phyloP scores from a whole-genome alignment of 2,113 vertebrate genomes.

The Anolis sagrei region DNA sequence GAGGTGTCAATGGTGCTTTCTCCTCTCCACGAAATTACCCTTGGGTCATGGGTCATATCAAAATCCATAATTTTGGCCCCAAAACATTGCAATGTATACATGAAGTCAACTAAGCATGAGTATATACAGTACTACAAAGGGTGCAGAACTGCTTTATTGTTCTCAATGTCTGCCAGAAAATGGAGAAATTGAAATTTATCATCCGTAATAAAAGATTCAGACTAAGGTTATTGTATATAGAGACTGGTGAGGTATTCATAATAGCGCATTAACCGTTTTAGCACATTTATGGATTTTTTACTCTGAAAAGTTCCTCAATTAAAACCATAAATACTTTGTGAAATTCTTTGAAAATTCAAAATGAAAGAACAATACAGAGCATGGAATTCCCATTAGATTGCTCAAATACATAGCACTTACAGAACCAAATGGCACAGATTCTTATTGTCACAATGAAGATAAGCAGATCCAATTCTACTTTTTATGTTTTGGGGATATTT shows the following conservation, averaged over 20 bases:
- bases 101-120: too few species aligned
- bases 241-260: slow-evolving; percentile 51
- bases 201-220: slow-evolving; percentile 24
- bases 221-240: slow-evolving; percentile 53
- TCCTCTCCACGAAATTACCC: too few species aligned
- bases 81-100: too few species aligned
- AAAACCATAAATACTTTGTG: slow-evolving; percentile 65
- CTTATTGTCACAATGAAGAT: slow-evolving; percentile 46
- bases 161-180: slow-evolving; percentile 57
- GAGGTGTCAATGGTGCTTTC: too few species aligned
- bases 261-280: slow-evolving; percentile 55
- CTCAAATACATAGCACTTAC: slow-evolving; percentile 46
- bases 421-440: slow-evolving; percentile 65
- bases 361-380: slow-evolving; percentile 55
- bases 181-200: slow-evolving; percentile 37
- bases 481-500: slow-evolving; percentile 41
- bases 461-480: slow-evolving; percentile 54
- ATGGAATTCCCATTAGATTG: slow-evolving; percentile 56
- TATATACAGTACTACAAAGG: too few species aligned
- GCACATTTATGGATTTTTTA: slow-evolving; percentile 60
- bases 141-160: slow-evolving; percentile 31
- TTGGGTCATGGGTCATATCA: too few species aligned
- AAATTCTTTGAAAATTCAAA: slow-evolving; percentile 66
- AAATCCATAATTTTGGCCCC: too few species aligned
- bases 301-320: slow-evolving; percentile 60